phyloP scores from a whole-genome alignment of 2,888 invertebrate species.

The Amblyteles armatorius region DNA sequence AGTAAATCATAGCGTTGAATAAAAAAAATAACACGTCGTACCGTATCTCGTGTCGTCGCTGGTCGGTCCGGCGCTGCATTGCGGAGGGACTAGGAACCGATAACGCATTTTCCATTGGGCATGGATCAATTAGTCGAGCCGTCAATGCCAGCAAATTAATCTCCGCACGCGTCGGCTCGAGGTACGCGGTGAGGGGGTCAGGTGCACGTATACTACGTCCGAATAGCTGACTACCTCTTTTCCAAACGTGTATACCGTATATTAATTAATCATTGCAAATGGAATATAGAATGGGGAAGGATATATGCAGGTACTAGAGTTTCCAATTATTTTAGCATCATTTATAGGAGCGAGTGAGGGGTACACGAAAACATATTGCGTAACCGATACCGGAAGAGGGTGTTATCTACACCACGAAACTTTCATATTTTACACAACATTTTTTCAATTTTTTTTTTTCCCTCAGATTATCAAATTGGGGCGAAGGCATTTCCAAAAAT shows the following conservation, averaged over 20 bases:
- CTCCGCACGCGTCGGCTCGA: constrained; percentile 54
- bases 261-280: constrained; percentile 60
- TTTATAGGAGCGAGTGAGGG: not conserved
- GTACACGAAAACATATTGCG: constrained; percentile 4
- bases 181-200: constrained; percentile 10
- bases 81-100: constrained; percentile 40
- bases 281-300: constrained; percentile 45
- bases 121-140: constrained; percentile 68
- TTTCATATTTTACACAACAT: not conserved
- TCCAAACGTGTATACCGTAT: constrained; percentile 32
- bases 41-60: constrained; percentile 4
- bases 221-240: constrained; percentile 53
- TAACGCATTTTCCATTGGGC: constrained; percentile 68
- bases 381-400: not conserved
- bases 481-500: not conserved
- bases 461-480: not conserved
- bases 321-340: constrained; percentile 43
- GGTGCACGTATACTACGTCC: constrained; percentile 9
- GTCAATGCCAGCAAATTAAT: constrained; percentile 68
- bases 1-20: constrained; percentile 7
- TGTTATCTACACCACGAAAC: not conserved
- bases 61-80: not conserved
- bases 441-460: not conserved
- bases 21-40: constrained; percentile 12
- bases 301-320: not conserved